Conservation (phyloP, 2,888 invertebrate species). For the Galerucella nymphaeae region DNA sequence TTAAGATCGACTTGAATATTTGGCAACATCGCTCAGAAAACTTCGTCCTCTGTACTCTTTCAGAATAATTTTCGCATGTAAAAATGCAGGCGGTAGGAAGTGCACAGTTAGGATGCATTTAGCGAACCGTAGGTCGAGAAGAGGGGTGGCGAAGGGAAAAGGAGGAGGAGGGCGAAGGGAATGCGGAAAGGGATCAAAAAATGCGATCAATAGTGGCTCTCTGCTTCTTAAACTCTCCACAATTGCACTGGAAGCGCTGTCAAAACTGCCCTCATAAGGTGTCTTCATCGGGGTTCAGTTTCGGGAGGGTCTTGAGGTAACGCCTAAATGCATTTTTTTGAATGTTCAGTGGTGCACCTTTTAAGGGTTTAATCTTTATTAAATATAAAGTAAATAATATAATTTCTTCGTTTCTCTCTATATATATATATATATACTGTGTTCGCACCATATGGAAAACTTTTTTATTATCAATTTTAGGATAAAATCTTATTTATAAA, state of each 20-base stretch:
- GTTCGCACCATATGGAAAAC: too few relatives aligned
- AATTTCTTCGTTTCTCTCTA: neutral
- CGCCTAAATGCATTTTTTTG: conserved; percentile 11
- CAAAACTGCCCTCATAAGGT: conserved; percentile 61
- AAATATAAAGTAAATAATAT: neutral
- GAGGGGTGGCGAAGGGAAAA: conserved; percentile 46
- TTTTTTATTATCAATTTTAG: too few relatives aligned
- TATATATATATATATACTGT: too few relatives aligned
- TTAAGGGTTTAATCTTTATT: neutral
- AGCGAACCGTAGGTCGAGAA: conserved; percentile 51
- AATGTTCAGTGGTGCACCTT: neutral
- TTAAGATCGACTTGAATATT: conserved; percentile 21
- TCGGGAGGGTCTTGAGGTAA: conserved; percentile 16
- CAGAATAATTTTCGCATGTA: conserved; percentile 52
- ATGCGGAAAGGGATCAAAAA: conserved; percentile 66
- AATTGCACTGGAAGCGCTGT: conserved; percentile 66
- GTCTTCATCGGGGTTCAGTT: conserved; percentile 15
- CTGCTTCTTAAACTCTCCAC: conserved; percentile 66
- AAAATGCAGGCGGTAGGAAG: conserved; percentile 56
- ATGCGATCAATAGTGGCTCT: conserved; percentile 66
- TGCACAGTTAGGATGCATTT: conserved; percentile 59
- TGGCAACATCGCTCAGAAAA: conserved; percentile 36
- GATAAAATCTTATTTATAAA: too few relatives aligned
- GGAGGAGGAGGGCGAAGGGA: conserved; percentile 52
- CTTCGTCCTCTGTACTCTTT: conserved; percentile 41